A percentile compares a stretch with the other conserved stretches of the same genome.
These are phyloP conservation scores for Chrysolina oricalcia DNA, from an alignment of 2,888 invertebrate genomes.

Conservation along the genomic window DNA sequence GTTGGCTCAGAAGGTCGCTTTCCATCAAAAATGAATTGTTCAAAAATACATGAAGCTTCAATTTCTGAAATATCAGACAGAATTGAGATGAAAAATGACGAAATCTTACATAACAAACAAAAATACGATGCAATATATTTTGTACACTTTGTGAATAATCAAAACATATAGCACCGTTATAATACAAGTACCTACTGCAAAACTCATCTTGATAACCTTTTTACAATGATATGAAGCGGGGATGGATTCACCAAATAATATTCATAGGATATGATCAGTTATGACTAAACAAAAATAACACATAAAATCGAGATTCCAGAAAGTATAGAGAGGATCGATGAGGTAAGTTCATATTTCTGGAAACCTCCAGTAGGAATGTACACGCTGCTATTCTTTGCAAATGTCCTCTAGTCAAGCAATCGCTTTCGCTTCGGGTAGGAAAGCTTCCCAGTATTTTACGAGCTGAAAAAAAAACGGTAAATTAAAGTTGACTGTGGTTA, in stretches of 20 bases:
- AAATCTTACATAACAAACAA: too few relatives aligned
- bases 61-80: too few relatives aligned
- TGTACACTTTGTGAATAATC: too few relatives aligned
- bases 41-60: too few relatives aligned
- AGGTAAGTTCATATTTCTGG: constrained; percentile 60
- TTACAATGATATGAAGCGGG: constrained; percentile 7
- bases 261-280: background rate
- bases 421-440: constrained; percentile 95
- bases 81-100: too few relatives aligned
- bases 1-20: too few relatives aligned
- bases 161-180: background rate
- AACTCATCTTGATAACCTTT: background rate
- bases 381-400: constrained; percentile 68
- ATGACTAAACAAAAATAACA: background rate
- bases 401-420: constrained; percentile 82
- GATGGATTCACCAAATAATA: background rate
- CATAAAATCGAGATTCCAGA: constrained; percentile 26
- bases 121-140: too few relatives aligned
- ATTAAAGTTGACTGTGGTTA: too few relatives aligned
- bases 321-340: constrained; percentile 24
- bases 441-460: constrained; percentile 96
- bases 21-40: too few relatives aligned
- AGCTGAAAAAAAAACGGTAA: constrained; percentile 75
- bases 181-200: background rate
- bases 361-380: constrained; percentile 70